phyloP scores from a whole-genome alignment of 1,140 invertebrate species.

The Megalonaias nervosa region DNA sequence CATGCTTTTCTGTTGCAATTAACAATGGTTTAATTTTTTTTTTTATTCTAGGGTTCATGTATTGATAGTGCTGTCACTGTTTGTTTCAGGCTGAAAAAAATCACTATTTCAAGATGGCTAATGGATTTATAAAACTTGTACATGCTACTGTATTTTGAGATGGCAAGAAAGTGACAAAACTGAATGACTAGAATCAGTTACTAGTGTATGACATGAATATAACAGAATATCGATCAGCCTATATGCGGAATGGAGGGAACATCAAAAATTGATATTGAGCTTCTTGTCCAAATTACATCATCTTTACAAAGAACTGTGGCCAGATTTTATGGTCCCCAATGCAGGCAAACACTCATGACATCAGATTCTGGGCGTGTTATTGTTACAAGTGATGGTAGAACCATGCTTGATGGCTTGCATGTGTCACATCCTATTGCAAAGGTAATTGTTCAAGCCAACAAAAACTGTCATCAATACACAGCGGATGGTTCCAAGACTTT shows the following conservation, averaged over 20 bases:
- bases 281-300: slow-evolving; percentile 1
- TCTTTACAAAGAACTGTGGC: slow-evolving; percentile 22
- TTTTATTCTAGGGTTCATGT: too few relatives aligned
- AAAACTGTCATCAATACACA: slow-evolving; percentile 3
- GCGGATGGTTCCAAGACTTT: slow-evolving; percentile 54
- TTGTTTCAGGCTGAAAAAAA: too few relatives aligned
- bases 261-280: neutral
- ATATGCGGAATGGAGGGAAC: neutral
- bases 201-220: too few relatives aligned
- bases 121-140: too few relatives aligned
- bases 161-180: too few relatives aligned
- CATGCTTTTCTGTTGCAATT: too few relatives aligned
- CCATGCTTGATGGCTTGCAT: slow-evolving; percentile 43
- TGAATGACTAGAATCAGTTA: too few relatives aligned
- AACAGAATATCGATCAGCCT: neutral
- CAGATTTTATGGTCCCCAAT: slow-evolving; percentile 25
- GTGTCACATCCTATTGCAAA: slow-evolving; percentile 45
- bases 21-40: too few relatives aligned
- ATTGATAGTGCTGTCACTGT: too few relatives aligned
- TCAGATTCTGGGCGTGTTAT: slow-evolving; percentile 43
- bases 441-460: slow-evolving; percentile 34
- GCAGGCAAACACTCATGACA: slow-evolving; percentile 22
- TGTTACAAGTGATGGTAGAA: slow-evolving; percentile 47
- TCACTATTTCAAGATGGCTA: too few relatives aligned
- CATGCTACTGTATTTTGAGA: too few relatives aligned